These are phyloP conservation scores for Periphyllus acericola DNA, from an alignment of 2,888 invertebrate genomes.

Conservation along the genomic window DNA sequence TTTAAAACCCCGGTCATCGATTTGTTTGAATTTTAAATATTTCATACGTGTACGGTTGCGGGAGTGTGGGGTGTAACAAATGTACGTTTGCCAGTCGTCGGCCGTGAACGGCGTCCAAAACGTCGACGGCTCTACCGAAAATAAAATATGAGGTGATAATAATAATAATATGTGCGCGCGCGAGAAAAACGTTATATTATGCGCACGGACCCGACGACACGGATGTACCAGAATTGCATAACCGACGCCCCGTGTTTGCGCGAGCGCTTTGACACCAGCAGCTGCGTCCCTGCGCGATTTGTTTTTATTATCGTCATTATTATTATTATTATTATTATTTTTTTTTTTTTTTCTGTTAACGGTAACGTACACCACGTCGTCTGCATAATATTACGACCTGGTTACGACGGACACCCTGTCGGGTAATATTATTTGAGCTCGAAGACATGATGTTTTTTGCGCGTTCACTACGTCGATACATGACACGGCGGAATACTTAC, in stretches of 20 bases:
- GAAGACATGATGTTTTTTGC: not conserved
- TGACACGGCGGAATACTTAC: not conserved
- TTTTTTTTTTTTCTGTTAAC: not conserved
- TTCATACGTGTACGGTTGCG: not conserved
- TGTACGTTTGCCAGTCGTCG: not conserved
- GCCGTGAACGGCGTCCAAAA: not conserved
- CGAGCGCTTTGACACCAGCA: not conserved
- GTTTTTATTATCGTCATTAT: not conserved
- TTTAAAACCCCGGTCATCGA: too few relatives aligned
- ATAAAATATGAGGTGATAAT: too few relatives aligned
- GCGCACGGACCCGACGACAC: not conserved
- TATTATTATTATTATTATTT: not conserved
- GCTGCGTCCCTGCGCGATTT: not conserved
- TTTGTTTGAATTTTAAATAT: too few relatives aligned
- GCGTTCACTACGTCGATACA: not conserved
- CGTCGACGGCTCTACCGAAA: not conserved
- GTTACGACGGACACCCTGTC: not conserved
- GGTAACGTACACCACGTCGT: not conserved
- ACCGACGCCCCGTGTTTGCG: constrained; percentile 11
- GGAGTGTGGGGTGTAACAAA: not conserved
- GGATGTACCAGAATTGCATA: constrained; percentile 27
- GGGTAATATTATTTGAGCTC: not conserved
- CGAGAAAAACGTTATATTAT: not conserved
- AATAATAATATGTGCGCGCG: not conserved
- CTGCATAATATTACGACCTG: not conserved